phyloP scores from a whole-genome alignment of 2,888 invertebrate genomes.

The Drosophila anomalata region DNA sequence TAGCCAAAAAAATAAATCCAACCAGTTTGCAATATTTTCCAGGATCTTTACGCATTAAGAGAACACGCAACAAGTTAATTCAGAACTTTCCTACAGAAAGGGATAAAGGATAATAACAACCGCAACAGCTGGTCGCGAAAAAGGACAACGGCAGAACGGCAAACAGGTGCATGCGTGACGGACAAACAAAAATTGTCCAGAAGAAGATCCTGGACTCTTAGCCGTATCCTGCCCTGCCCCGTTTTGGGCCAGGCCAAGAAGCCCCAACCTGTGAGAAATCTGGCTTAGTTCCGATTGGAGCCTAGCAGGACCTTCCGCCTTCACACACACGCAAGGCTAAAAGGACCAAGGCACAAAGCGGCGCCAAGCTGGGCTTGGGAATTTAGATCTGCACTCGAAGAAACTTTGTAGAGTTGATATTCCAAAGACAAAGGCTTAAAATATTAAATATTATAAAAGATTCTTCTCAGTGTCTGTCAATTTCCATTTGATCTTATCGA shows the following conservation, averaged over 20 bases:
- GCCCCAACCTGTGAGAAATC: conserved; percentile 1
- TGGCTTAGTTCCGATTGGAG: background rate
- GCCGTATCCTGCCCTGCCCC: too few species aligned
- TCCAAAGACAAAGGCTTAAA: too few species aligned
- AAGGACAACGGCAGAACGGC: background rate
- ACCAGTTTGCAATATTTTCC: background rate
- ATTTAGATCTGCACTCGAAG: background rate
- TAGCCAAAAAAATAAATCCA: too few species aligned
- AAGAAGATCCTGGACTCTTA: background rate
- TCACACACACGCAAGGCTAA: background rate
- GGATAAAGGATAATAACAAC: conserved; percentile 1
- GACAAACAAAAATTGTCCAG: background rate
- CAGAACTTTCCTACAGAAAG: too few species aligned
- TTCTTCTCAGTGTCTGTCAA: too few species aligned
- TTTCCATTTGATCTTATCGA: background rate
- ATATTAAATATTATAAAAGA: too few species aligned
- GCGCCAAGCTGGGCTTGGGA: background rate
- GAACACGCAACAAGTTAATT: conserved; percentile 6
- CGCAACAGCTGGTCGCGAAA: conserved; percentile 1
- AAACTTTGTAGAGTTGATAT: background rate
- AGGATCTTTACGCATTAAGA: background rate
- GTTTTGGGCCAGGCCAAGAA: background rate
- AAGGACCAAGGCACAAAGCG: background rate
- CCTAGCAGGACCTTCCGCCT: background rate
- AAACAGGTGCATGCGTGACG: background rate